A percentile compares a stretch with the other conserved stretches of the same genome.
phyloP scores from a whole-genome alignment of 1,140 invertebrate genomes.

The Camponotus vicinus region DNA sequence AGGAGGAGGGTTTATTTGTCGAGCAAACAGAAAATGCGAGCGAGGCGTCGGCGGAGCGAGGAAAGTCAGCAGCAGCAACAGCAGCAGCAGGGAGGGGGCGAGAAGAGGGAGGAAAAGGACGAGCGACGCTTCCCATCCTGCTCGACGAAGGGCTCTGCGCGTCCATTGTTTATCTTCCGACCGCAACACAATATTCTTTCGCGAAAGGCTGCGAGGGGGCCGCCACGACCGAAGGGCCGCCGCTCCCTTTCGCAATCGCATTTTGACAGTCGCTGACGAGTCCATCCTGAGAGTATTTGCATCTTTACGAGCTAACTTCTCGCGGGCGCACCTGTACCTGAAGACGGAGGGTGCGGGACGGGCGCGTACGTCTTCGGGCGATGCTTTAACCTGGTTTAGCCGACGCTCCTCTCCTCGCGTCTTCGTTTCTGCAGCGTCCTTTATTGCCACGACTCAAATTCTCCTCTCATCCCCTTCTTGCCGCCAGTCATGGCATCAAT shows the following conservation, averaged over 20 bases:
- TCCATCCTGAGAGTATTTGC: slow-evolving; percentile 81
- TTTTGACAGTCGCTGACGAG: slow-evolving; percentile 82
- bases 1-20: slow-evolving; percentile 81
- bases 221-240: slow-evolving; percentile 49
- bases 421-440: slow-evolving; percentile 11
- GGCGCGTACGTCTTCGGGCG: slow-evolving; percentile 70
- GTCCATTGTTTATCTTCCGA: slow-evolving; percentile 77
- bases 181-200: slow-evolving; percentile 76
- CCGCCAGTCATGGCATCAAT: background rate
- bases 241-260: slow-evolving; percentile 78
- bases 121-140: slow-evolving; percentile 38
- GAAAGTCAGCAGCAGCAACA: slow-evolving; percentile 27
- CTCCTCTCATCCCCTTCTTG: background rate
- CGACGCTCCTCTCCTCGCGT: background rate
- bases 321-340: slow-evolving; percentile 77
- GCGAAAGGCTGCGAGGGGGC: slow-evolving; percentile 49
- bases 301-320: slow-evolving; percentile 81
- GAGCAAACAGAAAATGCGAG: slow-evolving; percentile 80
- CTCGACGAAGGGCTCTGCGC: slow-evolving; percentile 50
- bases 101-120: slow-evolving; percentile 22
- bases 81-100: slow-evolving; percentile 9
- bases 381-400: slow-evolving; percentile 68
- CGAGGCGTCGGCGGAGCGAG: slow-evolving; percentile 56
- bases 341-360: background rate
- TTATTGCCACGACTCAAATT: background rate